These are phyloP conservation scores for Odontocolon sp. DNA, from an alignment of 2,888 invertebrate species.

Conservation along the genomic window DNA sequence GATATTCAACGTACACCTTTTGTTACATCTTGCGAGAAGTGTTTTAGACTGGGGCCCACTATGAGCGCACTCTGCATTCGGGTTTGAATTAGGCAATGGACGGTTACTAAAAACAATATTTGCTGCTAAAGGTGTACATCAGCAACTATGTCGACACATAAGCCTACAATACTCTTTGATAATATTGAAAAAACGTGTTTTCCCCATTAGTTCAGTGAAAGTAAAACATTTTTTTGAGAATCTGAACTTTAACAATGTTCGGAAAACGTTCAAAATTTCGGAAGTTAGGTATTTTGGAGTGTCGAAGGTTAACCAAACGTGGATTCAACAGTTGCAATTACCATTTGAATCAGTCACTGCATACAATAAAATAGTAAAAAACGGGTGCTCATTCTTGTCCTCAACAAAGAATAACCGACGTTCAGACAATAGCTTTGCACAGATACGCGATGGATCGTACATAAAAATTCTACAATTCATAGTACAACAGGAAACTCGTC, in stretches of 20 bases:
- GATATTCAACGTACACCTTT: slow-evolving; percentile 22
- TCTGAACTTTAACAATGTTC: not conserved
- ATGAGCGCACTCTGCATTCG: slow-evolving; percentile 29
- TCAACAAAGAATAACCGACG: not conserved
- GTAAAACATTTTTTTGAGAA: not conserved
- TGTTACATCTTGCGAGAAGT: slow-evolving; percentile 24
- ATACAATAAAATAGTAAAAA: slow-evolving; percentile 13
- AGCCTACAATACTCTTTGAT: slow-evolving; percentile 1
- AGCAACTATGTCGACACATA: slow-evolving; percentile 10
- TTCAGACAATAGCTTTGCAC: slow-evolving; percentile 18
- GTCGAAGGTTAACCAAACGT: not conserved
- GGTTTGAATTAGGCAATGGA: slow-evolving; percentile 19
- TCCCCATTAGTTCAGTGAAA: not conserved
- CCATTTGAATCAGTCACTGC: not conserved
- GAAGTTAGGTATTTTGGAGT: not conserved
- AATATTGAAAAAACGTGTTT: slow-evolving; percentile 20
- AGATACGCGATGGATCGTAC: slow-evolving; percentile 6
- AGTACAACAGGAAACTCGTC: not conserved
- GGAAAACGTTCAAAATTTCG: not conserved
- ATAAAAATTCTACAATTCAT: slow-evolving; percentile 6
- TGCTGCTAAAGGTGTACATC: slow-evolving; percentile 24
- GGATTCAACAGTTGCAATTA: not conserved
- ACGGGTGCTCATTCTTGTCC: not conserved
- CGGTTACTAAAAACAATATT: slow-evolving; percentile 13
- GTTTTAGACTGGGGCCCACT: slow-evolving; percentile 26